Conservation (phyloP, 2,113 vertebrate genomes). For the Gobius niger region DNA sequence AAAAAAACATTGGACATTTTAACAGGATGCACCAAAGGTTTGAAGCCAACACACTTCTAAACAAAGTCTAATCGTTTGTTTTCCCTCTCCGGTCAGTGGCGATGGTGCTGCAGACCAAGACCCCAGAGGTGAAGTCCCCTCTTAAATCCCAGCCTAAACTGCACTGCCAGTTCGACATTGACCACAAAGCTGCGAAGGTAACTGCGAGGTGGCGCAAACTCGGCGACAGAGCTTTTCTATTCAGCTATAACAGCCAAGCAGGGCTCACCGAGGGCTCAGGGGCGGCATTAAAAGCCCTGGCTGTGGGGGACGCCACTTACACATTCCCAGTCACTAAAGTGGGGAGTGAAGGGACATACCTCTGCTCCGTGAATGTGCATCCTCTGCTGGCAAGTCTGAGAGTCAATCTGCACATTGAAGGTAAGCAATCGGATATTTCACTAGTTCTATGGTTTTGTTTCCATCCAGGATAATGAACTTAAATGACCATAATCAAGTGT, state of each 20-base stretch:
- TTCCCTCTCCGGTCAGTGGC: conserved; percentile 54
- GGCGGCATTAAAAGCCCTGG: conserved; percentile 47
- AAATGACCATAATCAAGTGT: no score
- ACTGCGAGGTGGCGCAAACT: conserved; percentile 59
- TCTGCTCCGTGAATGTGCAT: conserved; percentile 60
- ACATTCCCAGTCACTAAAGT: conserved; percentile 42
- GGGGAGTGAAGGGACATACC: conserved; percentile 65
- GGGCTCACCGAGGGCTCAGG: conserved; percentile 37
- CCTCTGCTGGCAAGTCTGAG: conserved; percentile 60
- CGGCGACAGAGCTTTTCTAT: conserved; percentile 50
- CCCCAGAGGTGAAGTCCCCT: conserved; percentile 54
- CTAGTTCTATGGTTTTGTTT: no score
- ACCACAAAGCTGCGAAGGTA: conserved; percentile 56
- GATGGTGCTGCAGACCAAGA: conserved; percentile 63
- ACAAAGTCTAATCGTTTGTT: background rate
- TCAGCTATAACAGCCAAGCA: conserved; percentile 50
- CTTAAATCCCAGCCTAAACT: conserved; percentile 60
- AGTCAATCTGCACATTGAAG: conserved; percentile 65
- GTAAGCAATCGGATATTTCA: conserved; percentile 47
- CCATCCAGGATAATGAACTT: no score
- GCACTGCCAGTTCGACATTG: conserved; percentile 73
- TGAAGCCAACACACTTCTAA: no score
- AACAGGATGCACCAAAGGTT: no score
- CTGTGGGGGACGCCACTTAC: conserved; percentile 68
- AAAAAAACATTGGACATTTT: no score